These are phyloP conservation scores for Leucosticte australis DNA, from an alignment of 2,113 vertebrate species.

Conservation along the genomic window DNA sequence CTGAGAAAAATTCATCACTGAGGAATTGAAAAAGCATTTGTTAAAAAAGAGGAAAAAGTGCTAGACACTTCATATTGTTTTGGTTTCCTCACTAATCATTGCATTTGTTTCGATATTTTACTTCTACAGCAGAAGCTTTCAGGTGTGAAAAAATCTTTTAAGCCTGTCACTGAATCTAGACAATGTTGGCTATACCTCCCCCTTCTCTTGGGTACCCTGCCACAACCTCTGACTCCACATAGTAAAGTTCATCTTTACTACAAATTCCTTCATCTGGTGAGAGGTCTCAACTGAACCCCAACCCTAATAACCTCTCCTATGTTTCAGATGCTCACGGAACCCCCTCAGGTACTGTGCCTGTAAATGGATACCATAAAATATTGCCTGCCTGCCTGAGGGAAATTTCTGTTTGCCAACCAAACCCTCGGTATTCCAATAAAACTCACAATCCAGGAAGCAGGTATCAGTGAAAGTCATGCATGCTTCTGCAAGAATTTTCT, in stretches of 20 bases:
- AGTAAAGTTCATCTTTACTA: not conserved
- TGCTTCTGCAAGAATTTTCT: not conserved
- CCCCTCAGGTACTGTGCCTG: too few species aligned
- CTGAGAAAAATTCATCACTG: not conserved
- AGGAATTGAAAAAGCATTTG: not conserved
- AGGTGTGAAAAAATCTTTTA: not conserved
- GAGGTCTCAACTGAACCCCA: not conserved
- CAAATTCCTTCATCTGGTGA: not conserved
- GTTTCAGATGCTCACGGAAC: not conserved
- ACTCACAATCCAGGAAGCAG: not conserved
- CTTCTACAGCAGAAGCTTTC: not conserved
- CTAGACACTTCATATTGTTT: not conserved
- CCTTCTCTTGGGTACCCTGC: not conserved
- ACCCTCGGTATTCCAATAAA: not conserved
- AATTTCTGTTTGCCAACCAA: not conserved
- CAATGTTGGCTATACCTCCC: not conserved
- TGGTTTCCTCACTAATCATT: not conserved
- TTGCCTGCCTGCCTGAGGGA: not conserved
- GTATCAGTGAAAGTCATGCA: not conserved
- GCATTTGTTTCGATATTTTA: not conserved
- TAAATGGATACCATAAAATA: not conserved
- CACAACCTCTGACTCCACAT: not conserved
- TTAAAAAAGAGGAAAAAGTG: not conserved
- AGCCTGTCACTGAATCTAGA: not conserved
- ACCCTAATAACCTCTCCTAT: not conserved